These are phyloP conservation scores for Pogonophryne albipinna DNA, from an alignment of 2,797 vertebrate genomes.

Conservation along the genomic window DNA sequence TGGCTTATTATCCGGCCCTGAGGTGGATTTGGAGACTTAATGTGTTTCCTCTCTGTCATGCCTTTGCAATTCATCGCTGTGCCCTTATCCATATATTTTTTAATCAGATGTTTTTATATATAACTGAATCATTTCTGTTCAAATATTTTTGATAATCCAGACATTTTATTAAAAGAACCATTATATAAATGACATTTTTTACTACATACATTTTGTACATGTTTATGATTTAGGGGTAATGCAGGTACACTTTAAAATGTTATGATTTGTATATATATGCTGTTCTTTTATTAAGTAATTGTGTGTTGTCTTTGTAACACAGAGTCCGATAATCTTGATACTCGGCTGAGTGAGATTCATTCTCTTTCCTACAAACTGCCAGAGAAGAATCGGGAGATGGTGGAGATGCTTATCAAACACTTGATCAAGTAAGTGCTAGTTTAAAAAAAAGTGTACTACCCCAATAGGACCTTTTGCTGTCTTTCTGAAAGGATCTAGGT, in stretches of 20 bases:
- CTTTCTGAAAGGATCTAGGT: constrained; percentile 7
- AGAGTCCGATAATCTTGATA: constrained; percentile 97
- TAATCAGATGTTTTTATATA: background rate
- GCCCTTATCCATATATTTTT: background rate
- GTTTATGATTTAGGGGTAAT: background rate
- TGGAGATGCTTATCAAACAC: constrained; percentile 94
- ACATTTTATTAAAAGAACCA: background rate
- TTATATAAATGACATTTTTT: background rate
- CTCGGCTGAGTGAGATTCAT: constrained; percentile 93
- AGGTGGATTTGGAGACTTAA: constrained; percentile 15
- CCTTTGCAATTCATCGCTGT: background rate
- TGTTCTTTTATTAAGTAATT: background rate
- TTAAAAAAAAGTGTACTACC: background rate
- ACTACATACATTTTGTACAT: background rate
- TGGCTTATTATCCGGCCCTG: background rate
- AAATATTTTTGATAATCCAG: background rate
- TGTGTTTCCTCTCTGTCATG: constrained; percentile 12
- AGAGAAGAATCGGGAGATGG: constrained; percentile 95
- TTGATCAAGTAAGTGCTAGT: constrained; percentile 90
- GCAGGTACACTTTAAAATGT: too few relatives aligned
- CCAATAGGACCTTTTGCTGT: background rate
- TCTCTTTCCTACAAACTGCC: constrained; percentile 94
- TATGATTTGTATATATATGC: too few relatives aligned
- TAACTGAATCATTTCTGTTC: background rate
- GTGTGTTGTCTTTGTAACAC: constrained; percentile 47